Evolutionary conservation across 2,888 invertebrate genomes (phyloP), one percentile per base, ranked within the genome.

Genomic region (Slavum lentiscoides): DNA sequence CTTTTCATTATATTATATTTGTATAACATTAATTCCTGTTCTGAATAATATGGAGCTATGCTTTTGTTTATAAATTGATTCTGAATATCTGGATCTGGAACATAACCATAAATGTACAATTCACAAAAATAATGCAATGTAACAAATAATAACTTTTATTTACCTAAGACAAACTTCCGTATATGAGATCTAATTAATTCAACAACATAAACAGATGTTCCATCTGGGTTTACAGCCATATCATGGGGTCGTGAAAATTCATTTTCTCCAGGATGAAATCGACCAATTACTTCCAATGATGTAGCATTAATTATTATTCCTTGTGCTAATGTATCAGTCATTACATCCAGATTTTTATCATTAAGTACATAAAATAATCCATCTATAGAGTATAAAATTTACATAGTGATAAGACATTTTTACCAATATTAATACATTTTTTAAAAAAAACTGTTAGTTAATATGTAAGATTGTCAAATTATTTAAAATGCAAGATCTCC

Each of bases 161-260:
- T 80, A 80, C 81, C 73, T 59, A 82, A 62, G 9, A 49, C 62
- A 59, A 82, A 82, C 15, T 82, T 75, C 21, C 82, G 61, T 23
- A 82, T 15, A 69, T 75, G 82, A 76, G 69, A 75, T 43, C 61
- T 76, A 53, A 69, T 49, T 4, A 82, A 55, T 39, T 82, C 82
- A 55, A 69, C 74, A 55, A 82, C 75, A 82, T 82, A 82, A 53
- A 82, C 61, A 62, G 61, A 70, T 55, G 49, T 9, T 53, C 82
- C 82, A 69, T 82, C 82, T 23, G 82, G 75, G 15, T 61, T 76
- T n/a, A 76, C 75, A 55, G 82, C 82, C 61, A 74, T 64, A 55
- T 82, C 82, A 55, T 82, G 82, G 17, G 82, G 82, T 55, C 69
- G 69, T 39, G 13, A 39, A 72, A 80, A 80, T 58, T 72, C 70